Base-by-base conservation (phyloP, 2,113 vertebrate genomes). In the Vimba vimba region DNA sequence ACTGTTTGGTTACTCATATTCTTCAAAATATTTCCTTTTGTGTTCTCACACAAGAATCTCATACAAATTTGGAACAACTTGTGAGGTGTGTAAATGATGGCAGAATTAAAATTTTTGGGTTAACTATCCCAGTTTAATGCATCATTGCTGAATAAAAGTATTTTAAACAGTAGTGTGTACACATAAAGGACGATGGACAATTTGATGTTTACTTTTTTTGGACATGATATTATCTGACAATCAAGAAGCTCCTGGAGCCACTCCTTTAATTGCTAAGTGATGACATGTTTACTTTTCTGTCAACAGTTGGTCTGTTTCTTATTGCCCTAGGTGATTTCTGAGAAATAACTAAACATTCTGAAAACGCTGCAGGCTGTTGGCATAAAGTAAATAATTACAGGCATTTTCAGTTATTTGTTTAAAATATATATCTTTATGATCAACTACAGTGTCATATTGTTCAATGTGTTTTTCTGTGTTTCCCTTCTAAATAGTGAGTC, bases 191-290 rank as follows among this genome's bases (percentile, higher is more conserved):
- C 7, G 10, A 69, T 6, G 9, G 45, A 73, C 69, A 45, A 45
- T 73, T n/a, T 45, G 10, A 45, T 73, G 69, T 73, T 73, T 45
- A 39, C 69, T 6, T 74, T 69, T 39, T 47, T 25, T 25, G 71
- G 6, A 25, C 5, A 47, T 6, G 4, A 57, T 78, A 78, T 12
- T 57, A 12, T 57, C 57, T 78, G 75, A 57, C 21, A n/a, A 25
- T 39, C 1, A 57, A 36, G 43, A 66, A n/a, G 73, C 30, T 79
- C 52, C 19, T n/a, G 52, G 21, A 23, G 76, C 75, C 75, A 69
- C 84, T 68, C 84, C 84, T 30, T 69, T 85, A 76, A 43, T 79
- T 85, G 84, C 33, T 57, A 25, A 79, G 47, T 21, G 15, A 52
- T 36, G 57, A 82, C 64, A 1, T 47, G 21, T 71, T 57, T 62